Conservation (phyloP, 2,113 vertebrate genomes). For the Heloderma charlesbogerti region DNA sequence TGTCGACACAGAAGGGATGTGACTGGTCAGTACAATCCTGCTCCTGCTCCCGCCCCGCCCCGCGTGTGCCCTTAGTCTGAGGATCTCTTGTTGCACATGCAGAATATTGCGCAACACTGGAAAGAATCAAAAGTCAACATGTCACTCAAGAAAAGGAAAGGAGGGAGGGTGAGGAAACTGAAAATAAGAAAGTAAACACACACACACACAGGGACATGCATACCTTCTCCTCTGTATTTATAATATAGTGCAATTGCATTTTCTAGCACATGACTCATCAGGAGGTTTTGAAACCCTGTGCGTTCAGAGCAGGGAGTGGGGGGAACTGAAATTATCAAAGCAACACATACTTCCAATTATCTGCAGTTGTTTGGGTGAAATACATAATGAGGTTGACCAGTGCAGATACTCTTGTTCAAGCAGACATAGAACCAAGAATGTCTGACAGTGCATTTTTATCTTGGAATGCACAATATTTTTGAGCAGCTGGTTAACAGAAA, state of each 20-base stretch:
- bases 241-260: conserved; percentile 45
- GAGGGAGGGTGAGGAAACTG: neutral
- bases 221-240: neutral
- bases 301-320: conserved; percentile 26
- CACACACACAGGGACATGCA: neutral
- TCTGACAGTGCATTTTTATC: conserved; percentile 62
- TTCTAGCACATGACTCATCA: conserved; percentile 39
- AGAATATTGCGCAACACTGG: neutral
- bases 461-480: conserved; percentile 56
- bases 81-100: neutral
- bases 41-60: neutral
- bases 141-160: neutral
- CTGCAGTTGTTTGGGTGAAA: conserved; percentile 62
- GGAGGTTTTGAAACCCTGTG: conserved; percentile 55
- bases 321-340: conserved; percentile 60
- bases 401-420: conserved; percentile 63
- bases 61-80: neutral
- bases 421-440: conserved; percentile 52
- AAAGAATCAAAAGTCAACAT: neutral
- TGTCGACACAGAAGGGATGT: neutral
- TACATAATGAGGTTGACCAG: conserved; percentile 71
- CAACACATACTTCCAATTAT: conserved; percentile 72
- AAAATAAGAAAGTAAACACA: neutral
- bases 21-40: neutral
- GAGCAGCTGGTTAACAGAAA: conserved; percentile 61